Base-by-base conservation (phyloP, 2,113 vertebrate species). In the Natator depressus region DNA sequence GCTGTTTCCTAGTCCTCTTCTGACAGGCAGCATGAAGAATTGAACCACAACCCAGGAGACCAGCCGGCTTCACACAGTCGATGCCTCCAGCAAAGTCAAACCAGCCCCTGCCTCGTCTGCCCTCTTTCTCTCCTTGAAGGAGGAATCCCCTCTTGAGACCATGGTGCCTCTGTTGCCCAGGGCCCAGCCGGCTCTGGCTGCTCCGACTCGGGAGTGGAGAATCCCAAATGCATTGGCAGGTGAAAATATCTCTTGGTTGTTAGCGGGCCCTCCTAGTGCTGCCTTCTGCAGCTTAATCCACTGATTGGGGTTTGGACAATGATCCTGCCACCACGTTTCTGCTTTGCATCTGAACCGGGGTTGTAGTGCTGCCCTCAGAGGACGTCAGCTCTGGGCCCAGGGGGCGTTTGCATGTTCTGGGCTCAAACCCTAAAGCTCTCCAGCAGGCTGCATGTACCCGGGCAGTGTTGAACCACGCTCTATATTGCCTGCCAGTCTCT, bases 41-140 rank as follows among this genome's bases (percentile, higher is more conserved):
- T 90, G 94, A 96, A 97, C 85, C 94, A 10, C 84, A 89, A 85
- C 97, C 97, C 96, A 93, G 94, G 96, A 97, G 97, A 97, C 96
- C 92, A 91, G 87, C 69, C 51, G 0, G 84, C 94, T 96, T 95
- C 96, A 87, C 93, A 91, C 17, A 53, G 91, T 89, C 38, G 54
- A 89, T 94, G 97, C 97, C 97, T 97, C 93, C 93, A 96, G 97
- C 97, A 97, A 97, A 97, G 97, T 96, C 95, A 97, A 94, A 96
- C 49, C 92, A 94, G 85, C 90, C 92, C 38, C 91, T 0, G 78
- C 80, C 87, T 84, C 92, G 69, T 89, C 91, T 94, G 93, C 97
- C 97, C 96, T 97, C 93, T 95, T 93, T 97, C 89, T 96, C 94
- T 94, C 89, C 94, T 94, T 97, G 94, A 94, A 95, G 97, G 94